Conservation (phyloP, 2,113 vertebrate species). For the Clarias magur region DNA sequence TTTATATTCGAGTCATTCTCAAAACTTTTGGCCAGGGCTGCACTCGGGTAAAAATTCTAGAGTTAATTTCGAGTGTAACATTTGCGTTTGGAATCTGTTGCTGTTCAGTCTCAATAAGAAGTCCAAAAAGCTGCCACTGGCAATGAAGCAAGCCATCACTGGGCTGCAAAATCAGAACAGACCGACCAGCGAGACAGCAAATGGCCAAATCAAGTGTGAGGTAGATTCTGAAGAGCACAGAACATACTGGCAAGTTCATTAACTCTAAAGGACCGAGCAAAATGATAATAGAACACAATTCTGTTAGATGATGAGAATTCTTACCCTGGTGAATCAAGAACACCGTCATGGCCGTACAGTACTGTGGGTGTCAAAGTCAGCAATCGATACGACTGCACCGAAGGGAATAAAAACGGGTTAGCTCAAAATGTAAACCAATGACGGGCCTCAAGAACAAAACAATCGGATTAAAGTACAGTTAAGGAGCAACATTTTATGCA, state of each 20-base stretch:
- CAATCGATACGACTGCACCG: neutral
- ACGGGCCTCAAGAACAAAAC: neutral
- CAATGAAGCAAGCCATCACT: neutral
- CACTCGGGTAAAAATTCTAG: neutral
- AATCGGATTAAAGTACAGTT: neutral
- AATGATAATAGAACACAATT: too few relatives aligned
- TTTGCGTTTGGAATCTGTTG: neutral
- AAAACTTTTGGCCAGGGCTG: too few relatives aligned
- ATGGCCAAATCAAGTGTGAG: neutral
- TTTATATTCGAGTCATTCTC: too few relatives aligned
- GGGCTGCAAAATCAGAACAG: neutral
- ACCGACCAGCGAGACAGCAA: neutral
- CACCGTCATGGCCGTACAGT: neutral
- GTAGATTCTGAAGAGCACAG: neutral
- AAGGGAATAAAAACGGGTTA: neutral
- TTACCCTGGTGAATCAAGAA: neutral
- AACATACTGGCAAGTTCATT: neutral
- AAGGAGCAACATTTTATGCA: neutral
- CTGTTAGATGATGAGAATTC: neutral
- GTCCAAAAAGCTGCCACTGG: neutral
- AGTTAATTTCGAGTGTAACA: neutral
- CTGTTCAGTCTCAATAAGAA: neutral
- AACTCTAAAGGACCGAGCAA: neutral
- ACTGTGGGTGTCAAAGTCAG: neutral
- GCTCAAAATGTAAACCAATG: neutral